phyloP scores from a whole-genome alignment of 2,797 vertebrate species.

The Falco rusticolus region DNA sequence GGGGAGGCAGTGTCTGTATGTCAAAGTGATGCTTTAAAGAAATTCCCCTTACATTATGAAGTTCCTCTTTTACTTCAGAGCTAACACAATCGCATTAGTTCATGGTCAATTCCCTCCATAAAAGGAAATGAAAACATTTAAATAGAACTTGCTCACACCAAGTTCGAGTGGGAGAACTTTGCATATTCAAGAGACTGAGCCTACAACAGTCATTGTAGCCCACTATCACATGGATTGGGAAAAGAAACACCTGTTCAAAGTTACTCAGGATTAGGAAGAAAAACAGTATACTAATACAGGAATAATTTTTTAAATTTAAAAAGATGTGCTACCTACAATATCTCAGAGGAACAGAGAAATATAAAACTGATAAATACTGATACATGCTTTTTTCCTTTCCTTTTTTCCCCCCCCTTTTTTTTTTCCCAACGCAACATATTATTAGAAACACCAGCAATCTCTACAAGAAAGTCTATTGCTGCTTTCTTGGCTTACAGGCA shows the following conservation, averaged over 20 bases:
- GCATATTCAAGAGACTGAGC: neutral
- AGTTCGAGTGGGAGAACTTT: neutral
- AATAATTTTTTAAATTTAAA: neutral
- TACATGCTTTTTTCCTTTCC: neutral
- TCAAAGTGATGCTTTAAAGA: neutral
- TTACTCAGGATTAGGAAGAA: neutral
- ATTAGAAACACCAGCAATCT: neutral
- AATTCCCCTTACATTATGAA: neutral
- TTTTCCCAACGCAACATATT: neutral
- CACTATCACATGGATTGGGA: neutral
- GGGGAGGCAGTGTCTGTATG: neutral
- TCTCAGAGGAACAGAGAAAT: neutral
- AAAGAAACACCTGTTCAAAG: neutral
- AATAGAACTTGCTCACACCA: neutral
- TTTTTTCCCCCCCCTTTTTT: fast-evolving
- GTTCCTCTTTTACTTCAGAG: slow-evolving; percentile 54
- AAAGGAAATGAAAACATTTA: neutral
- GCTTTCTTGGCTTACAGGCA: neutral
- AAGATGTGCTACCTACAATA: neutral
- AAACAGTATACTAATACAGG: neutral
- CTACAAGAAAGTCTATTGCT: neutral
- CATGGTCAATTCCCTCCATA: neutral
- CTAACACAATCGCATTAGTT: neutral
- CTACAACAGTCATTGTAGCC: neutral
- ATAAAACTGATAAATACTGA: neutral